Evolutionary conservation across 2,113 vertebrate species (phyloP), one percentile per base, ranked within the genome.

Genomic region (Eulemur rufifrons): DNA sequence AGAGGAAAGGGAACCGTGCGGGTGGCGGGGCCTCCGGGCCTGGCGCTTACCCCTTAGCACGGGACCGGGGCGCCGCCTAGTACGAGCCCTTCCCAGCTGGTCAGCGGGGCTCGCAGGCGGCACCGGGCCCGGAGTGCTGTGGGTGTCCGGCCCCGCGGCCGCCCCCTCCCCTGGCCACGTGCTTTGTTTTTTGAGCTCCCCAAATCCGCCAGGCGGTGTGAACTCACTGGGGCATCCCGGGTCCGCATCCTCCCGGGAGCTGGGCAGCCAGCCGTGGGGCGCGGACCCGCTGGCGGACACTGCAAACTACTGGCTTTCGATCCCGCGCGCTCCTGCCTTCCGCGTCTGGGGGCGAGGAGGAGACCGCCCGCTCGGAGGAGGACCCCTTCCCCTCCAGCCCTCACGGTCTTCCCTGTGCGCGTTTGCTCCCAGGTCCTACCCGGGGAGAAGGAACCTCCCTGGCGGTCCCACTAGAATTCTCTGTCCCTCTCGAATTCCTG

Each of bases 141-240:
- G 32, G 32, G 69, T 5, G 66, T n/a, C 84, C 78, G 11, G 59
- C 25, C 63, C 71, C 27, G 56, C 90, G 50, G 77, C 83, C 63
- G 23, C 74, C 80, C 54, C 81, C 52, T 11, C 34, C 47, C 86
- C 34, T 23, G 3, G 61, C 69, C 54, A 1, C 81, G 50, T 25
- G 95, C 97, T 96, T 77, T 86, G 97, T 95, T 6, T 86, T 25
- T 32, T 3, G 69, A 81, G 82, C 29, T n/a, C 37, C 47, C 34
- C 61, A 7, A 21, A 8, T 17, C 37, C 39, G 10, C 66, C 83
- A 11, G 42, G 42, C 47, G 21, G 56, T 29, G 54, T 6, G 74
- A 50, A 82, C 69, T 50, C 96, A 2, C 17, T 64, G 52, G 37
- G 74, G 27, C 56, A 6, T 27, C 87, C 66, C 14, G 5, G n/a